A percentile compares a stretch with the other conserved stretches of the same genome.
Evolutionary conservation across 2,113 vertebrate species (phyloP).

Genomic region (Aix galericulata): DNA sequence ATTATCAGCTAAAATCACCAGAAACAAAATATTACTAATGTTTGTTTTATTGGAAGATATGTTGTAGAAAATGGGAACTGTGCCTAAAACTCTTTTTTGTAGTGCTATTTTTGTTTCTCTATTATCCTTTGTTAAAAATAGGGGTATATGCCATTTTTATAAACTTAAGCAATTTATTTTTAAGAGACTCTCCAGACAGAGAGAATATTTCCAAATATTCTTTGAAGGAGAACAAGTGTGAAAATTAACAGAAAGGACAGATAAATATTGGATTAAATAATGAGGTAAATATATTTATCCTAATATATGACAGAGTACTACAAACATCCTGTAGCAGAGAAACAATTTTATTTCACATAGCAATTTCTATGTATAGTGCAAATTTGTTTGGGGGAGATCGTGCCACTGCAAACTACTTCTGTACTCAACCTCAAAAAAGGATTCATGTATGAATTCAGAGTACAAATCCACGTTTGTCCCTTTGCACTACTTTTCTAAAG

Average conservation of each 20-base stretch:
- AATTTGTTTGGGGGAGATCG: background rate
- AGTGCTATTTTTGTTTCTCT: background rate
- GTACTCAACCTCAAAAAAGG: background rate
- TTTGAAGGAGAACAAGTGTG: background rate
- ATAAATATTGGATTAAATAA: background rate
- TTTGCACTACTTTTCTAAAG: background rate
- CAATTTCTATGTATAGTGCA: background rate
- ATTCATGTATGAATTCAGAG: background rate
- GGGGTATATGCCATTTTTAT: accelerated
- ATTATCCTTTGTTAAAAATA: background rate
- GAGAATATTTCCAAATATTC: background rate
- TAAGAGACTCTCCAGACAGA: background rate
- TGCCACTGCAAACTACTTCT: background rate
- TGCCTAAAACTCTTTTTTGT: background rate
- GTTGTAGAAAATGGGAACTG: background rate
- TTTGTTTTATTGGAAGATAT: background rate
- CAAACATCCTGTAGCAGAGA: background rate
- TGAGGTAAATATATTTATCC: background rate
- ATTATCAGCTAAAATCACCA: background rate
- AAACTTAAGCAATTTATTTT: background rate
- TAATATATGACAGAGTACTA: background rate
- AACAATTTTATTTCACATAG: accelerated
- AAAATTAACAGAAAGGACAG: background rate
- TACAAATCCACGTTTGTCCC: background rate
- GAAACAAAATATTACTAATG: background rate